These are phyloP conservation scores for Apogon hyalosoma DNA, from an alignment of 2,797 vertebrate genomes.

Conservation along the genomic window DNA sequence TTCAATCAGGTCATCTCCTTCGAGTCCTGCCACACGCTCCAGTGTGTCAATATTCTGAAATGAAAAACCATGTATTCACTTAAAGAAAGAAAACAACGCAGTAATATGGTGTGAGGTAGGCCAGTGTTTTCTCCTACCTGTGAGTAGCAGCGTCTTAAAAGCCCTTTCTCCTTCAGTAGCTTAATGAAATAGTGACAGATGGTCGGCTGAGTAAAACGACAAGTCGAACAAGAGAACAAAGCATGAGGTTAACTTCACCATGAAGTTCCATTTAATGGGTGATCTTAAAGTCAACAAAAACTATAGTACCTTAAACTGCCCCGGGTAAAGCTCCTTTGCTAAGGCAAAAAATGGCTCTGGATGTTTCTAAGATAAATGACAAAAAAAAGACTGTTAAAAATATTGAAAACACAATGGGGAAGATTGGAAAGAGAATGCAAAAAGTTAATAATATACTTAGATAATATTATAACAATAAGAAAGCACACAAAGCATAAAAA, in stretches of 20 bases:
- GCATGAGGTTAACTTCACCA: neutral
- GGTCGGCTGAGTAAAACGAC: conserved; percentile 83
- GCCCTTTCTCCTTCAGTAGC: conserved; percentile 90
- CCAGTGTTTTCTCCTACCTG: conserved; percentile 79
- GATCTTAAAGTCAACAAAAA: neutral
- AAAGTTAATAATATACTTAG: neutral
- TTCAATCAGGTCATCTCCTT: conserved; percentile 89
- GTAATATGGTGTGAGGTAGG: neutral
- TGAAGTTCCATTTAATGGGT: conserved; percentile 2
- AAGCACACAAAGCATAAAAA: neutral
- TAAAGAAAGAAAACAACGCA: neutral
- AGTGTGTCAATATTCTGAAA: conserved; percentile 92
- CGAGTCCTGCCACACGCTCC: conserved; percentile 90
- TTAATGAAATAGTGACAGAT: conserved; percentile 93
- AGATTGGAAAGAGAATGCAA: neutral
- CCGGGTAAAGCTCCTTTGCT: conserved; percentile 92
- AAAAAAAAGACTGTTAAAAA: neutral
- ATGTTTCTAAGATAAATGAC: conserved; percentile 84
- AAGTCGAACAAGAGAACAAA: conserved; percentile 8
- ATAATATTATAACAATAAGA: neutral
- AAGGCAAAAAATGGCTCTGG: conserved; percentile 94
- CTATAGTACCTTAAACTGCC: conserved; percentile 90
- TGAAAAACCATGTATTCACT: neutral
- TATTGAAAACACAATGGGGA: neutral
- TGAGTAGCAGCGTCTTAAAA: conserved; percentile 90